Conservation (phyloP, 2,113 vertebrate genomes). For the Equus przewalskii region DNA sequence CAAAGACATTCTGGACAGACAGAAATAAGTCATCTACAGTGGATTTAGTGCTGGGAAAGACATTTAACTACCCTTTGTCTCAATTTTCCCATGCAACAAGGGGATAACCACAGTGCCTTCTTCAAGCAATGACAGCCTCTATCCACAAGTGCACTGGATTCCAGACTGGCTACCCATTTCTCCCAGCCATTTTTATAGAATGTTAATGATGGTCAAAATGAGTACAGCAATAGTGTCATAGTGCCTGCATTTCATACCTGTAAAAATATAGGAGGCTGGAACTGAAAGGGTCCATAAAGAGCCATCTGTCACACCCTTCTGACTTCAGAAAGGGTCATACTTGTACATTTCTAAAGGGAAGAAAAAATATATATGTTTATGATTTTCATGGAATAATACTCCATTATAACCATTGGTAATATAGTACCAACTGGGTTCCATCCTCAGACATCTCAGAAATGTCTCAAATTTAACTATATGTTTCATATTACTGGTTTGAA, state of each 20-base stretch:
- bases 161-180: neutral
- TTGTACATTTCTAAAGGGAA: neutral
- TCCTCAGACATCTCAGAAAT: neutral
- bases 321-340: neutral
- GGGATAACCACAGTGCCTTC: neutral
- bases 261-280: neutral
- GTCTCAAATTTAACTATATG: neutral
- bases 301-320: neutral
- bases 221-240: neutral
- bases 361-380: neutral
- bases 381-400: neutral
- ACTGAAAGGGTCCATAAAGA: neutral
- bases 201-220: neutral
- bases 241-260: neutral
- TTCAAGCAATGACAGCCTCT: neutral
- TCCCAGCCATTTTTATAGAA: neutral
- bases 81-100: neutral
- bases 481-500: neutral
- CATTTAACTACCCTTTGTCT: neutral
- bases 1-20: neutral
- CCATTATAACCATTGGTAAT: neutral
- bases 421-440: neutral
- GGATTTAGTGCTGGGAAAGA: neutral
- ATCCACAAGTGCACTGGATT: no score
- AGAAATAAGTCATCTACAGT: neutral